phyloP scores from a whole-genome alignment of 2,888 invertebrate species.

The Leptinotarsa haldemani region DNA sequence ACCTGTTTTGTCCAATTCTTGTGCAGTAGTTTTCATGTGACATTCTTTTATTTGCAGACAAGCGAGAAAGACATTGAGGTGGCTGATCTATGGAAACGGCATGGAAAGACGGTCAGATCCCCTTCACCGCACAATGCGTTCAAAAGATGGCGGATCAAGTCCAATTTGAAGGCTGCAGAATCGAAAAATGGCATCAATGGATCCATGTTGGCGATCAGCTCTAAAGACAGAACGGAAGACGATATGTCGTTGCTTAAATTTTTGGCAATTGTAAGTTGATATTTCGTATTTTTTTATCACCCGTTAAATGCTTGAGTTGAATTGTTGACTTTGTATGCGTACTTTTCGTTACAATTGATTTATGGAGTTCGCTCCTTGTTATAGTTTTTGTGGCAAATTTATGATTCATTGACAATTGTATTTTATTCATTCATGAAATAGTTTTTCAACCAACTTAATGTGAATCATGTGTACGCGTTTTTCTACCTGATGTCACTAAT shows the following conservation, averaged over 20 bases:
- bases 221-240: conserved; percentile 57
- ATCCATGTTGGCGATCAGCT: conserved; percentile 40
- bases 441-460: background rate
- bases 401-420: background rate
- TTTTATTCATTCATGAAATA: background rate
- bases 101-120: conserved; percentile 55
- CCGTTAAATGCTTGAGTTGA: background rate
- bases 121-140: conserved; percentile 61
- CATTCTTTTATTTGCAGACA: conserved; percentile 58
- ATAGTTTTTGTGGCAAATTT: background rate
- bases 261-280: conserved; percentile 81
- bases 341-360: background rate
- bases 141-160: conserved; percentile 61
- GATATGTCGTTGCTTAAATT: conserved; percentile 75
- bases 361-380: background rate
- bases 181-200: conserved; percentile 51
- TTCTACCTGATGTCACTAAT: background rate
- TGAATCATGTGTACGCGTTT: background rate
- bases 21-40: background rate
- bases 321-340: too few species aligned
- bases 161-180: conserved; percentile 51
- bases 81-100: conserved; percentile 62
- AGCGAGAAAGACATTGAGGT: conserved; percentile 63
- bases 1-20: background rate
- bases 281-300: background rate